A percentile compares a stretch with the other conserved stretches of the same genome.
These are phyloP conservation scores for Chymomyza fuscimana DNA, from an alignment of 2,888 invertebrate genomes.

Conservation along the genomic window DNA sequence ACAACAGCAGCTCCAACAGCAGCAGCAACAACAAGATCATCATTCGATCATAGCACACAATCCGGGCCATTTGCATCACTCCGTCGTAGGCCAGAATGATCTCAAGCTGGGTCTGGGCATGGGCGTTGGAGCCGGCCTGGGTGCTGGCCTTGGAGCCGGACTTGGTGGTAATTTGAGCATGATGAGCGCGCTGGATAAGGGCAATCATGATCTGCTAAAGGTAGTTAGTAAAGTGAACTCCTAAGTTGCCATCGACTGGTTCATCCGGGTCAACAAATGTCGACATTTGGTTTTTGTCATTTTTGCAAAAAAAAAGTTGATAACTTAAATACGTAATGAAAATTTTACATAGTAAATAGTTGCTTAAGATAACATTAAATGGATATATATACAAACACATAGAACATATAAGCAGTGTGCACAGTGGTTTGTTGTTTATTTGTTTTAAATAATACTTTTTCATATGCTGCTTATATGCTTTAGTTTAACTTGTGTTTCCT, in stretches of 20 bases:
- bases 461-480: neutral
- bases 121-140: slow-evolving; percentile 74
- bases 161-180: slow-evolving; percentile 80
- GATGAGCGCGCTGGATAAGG: slow-evolving; percentile 80
- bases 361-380: slow-evolving; percentile 62
- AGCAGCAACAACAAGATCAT: slow-evolving; percentile 76
- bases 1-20: slow-evolving; percentile 73
- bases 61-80: slow-evolving; percentile 80
- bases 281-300: slow-evolving; percentile 6
- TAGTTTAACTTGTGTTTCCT: too few relatives aligned
- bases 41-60: slow-evolving; percentile 80
- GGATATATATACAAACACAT: slow-evolving; percentile 24
- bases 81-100: slow-evolving; percentile 80
- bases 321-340: slow-evolving; percentile 76
- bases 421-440: slow-evolving; percentile 26
- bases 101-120: slow-evolving; percentile 80
- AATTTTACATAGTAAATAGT: slow-evolving; percentile 78
- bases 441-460: neutral
- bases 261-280: slow-evolving; percentile 6
- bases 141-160: slow-evolving; percentile 72
- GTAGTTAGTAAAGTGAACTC: slow-evolving; percentile 80
- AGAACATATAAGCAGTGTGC: slow-evolving; percentile 33
- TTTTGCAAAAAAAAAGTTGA: slow-evolving; percentile 59
- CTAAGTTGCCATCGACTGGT: slow-evolving; percentile 69
- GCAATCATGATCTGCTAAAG: slow-evolving; percentile 79